Percentiles rank a stretch among this genome's conserved stretches.
phyloP scores from a whole-genome alignment of 2,113 vertebrate genomes.

The Pelobates fuscus region DNA sequence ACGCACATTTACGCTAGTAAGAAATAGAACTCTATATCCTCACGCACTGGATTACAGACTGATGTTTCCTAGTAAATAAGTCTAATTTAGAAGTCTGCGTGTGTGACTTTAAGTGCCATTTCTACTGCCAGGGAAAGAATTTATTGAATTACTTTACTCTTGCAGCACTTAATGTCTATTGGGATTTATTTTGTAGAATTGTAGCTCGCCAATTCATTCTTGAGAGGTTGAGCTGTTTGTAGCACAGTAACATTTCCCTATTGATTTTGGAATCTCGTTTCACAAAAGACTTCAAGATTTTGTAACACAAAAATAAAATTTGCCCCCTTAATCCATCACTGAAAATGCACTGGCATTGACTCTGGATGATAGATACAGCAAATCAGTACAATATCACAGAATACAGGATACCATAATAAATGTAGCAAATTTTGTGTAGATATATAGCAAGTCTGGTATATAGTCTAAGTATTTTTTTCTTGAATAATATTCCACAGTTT shows the following conservation, averaged over 20 bases:
- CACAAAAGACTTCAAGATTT: not conserved
- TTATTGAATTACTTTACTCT: constrained; percentile 5
- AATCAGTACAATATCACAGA: too few relatives aligned
- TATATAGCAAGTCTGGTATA: too few relatives aligned
- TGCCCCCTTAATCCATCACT: not conserved
- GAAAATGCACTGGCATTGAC: constrained; percentile 1
- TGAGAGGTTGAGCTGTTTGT: constrained; percentile 12
- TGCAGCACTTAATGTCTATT: constrained; percentile 10
- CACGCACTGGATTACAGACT: not conserved
- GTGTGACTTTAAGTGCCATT: constrained; percentile 11
- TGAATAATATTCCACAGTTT: too few relatives aligned
- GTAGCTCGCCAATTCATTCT: not conserved
- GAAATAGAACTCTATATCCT: too few relatives aligned
- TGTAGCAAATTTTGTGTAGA: too few relatives aligned
- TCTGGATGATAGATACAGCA: not conserved
- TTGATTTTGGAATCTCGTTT: not conserved
- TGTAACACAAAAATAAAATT: not conserved
- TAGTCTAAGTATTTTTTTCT: too few relatives aligned
- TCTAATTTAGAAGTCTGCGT: constrained; percentile 2
- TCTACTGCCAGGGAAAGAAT: constrained; percentile 2
- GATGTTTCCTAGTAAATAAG: constrained; percentile 20
- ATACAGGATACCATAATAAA: too few relatives aligned
- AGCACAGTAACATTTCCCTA: not conserved
- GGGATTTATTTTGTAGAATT: constrained; percentile 12
- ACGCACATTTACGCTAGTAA: too few relatives aligned